Evolutionary conservation across 1,140 invertebrate species (phyloP), one percentile per base, ranked within the genome.

Genomic region (Drosophila seguyi): DNA sequence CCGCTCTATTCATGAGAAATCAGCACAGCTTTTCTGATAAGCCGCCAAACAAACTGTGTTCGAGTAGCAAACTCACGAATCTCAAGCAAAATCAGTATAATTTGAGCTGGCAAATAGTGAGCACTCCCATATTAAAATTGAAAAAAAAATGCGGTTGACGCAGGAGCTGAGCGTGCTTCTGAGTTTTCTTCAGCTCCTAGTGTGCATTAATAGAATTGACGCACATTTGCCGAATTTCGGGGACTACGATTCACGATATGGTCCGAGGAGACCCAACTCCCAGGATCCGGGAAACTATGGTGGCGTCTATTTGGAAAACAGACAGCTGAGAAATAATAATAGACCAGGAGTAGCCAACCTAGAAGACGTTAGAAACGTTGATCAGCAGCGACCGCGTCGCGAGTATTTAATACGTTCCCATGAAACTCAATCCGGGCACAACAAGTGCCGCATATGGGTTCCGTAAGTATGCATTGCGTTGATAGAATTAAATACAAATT

Each of bases 361-460:
- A 42, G 60, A 77, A 22, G 48, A 48, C 16, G n/a, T 14, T 4
- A 39, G 57, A 47, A 29, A 8, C 3, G 38, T 14, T 6, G 14
- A 31, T 5, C 60, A 29, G 58, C 65, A 48, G 18, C 58, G 65
- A n/a, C 41, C n/a, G n/a, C 45, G 63, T 38, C 85, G 85, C 7
- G 62, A 84, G 22, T 85, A 75, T 48, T 4, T 84, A 10, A 39
- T 68, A 22, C 85, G 85, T n/a, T 39, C 45, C 10, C 77, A 90
- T 45, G 85, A 88, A 58, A 60, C 52, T 6, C 25, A 58, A 0
- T 39, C 62, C 13, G 72, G 63, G 3, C 65, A 29, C 16, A 79
- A 91, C 50, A 91, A 84, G 48, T 90, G 90, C 16, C 76, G 78
- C 25, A 82, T 87, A 20, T 91, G 85, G 90, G 86, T 91, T 39